phyloP scores from a whole-genome alignment of 2,888 invertebrate genomes.

The Helicoverpa assulta region DNA sequence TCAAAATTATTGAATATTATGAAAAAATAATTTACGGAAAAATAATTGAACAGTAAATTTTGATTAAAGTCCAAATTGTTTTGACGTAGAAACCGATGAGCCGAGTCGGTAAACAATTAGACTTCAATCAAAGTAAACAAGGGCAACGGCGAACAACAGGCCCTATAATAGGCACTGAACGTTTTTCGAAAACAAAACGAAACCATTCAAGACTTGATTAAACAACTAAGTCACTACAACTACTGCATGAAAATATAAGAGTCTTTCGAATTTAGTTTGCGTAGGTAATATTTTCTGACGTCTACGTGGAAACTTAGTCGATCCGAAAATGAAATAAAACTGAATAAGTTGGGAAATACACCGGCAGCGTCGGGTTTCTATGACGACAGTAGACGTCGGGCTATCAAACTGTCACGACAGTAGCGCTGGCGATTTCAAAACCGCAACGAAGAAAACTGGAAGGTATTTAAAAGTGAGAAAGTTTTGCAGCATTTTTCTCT shows the following conservation, averaged over 20 bases:
- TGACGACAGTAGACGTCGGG: constrained; percentile 38
- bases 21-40: constrained; percentile 65
- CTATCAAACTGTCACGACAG: constrained; percentile 45
- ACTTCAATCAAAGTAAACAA: constrained; percentile 69
- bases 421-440: constrained; percentile 36
- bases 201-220: constrained; percentile 36
- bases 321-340: constrained; percentile 43
- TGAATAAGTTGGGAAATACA: constrained; percentile 41
- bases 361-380: constrained; percentile 43
- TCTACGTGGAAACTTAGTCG: constrained; percentile 39
- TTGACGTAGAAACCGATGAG: constrained; percentile 69
- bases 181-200: constrained; percentile 75
- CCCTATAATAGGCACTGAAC: constrained; percentile 75
- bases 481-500: constrained; percentile 7
- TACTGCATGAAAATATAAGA: neutral
- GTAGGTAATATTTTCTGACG: constrained; percentile 18
- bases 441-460: constrained; percentile 19
- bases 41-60: constrained; percentile 67
- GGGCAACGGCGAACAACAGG: constrained; percentile 63
- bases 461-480: constrained; percentile 23
- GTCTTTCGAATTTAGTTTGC: constrained; percentile 20
- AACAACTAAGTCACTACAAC: constrained; percentile 6
- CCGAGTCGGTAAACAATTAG: constrained; percentile 76
- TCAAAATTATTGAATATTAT: constrained; percentile 56
- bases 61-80: constrained; percentile 74